Base-by-base conservation (phyloP, 1,140 invertebrate genomes). In the Danaus melanippus region DNA sequence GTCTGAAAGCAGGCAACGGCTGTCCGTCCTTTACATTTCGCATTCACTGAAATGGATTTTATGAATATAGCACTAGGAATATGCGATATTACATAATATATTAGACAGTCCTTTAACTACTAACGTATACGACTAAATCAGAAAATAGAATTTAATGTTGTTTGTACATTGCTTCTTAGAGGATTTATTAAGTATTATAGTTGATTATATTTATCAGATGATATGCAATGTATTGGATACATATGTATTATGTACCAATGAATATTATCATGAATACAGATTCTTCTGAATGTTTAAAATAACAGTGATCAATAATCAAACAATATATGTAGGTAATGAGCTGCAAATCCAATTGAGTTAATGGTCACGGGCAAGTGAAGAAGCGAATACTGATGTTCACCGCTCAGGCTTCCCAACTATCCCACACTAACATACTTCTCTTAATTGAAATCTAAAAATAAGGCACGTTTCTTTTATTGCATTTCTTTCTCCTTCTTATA, bases 31-130 rank as follows among this genome's bases (percentile, higher is more conserved):
- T 73, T 74, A 60, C 71, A 74, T 79, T 79, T 72, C 48, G 66
- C 64, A 81, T 79, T 76, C 66, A 72, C 50, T 64, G 68, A 71
- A 72, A 75, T 64, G 57, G 70, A 59, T 73, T 76, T 79, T 53
- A 69, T 69, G 64, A 76, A 74, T 74, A 76, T 58, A 62, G 53
- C 46, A 60, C 21, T 32, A 32, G 21, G 21, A 32, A 32, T 32
- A 32, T 32, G 21, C 21, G 21, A 32, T 32, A 32, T 32, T 32
- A 32, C 21, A 32, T 32, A 32, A 32, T 32, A 32, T 32, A 32
- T 32, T 32, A 32, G 2, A 7, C 21, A 32, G 21, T 32, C 21
- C 21, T 32, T 32, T 32, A 32, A 32, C 21, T 32, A 32, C 21
- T 32, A 32, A 32, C 21, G 21, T 32, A 32, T 32, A 32, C 21